Evolutionary conservation across 2,797 vertebrate species (phyloP).

Genomic region (Chelon labrosus): DNA sequence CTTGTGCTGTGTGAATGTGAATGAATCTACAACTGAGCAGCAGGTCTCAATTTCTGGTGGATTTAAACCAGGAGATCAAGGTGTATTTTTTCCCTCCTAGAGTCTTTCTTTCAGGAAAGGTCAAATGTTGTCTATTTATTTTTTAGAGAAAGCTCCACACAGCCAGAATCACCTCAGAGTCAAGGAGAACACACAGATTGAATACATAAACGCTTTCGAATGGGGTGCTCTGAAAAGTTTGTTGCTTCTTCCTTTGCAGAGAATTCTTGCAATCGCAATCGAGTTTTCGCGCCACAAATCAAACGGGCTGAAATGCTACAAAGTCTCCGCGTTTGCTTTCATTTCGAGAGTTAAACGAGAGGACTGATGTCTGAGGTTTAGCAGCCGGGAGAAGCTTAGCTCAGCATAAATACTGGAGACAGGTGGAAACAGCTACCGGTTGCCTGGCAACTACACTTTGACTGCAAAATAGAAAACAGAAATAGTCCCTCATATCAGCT

Average conservation of each 20-base stretch:
- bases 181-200: constrained; percentile 30
- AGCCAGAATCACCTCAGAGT: constrained; percentile 28
- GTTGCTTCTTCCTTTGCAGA: not conserved
- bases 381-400: constrained; percentile 5
- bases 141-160: constrained; percentile 30
- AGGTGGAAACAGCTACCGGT: not conserved
- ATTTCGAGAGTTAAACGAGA: not conserved
- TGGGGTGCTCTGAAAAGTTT: not conserved
- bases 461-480: not conserved
- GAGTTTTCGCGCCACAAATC: constrained; percentile 11
- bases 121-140: constrained; percentile 40
- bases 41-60: constrained; percentile 10
- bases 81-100: not conserved
- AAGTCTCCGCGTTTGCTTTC: constrained; percentile 12
- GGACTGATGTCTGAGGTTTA: constrained; percentile 4
- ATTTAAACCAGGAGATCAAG: constrained; percentile 25
- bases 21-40: constrained; percentile 9
- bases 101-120: constrained; percentile 41
- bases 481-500: not conserved
- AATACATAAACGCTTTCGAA: constrained; percentile 25
- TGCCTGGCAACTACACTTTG: not conserved
- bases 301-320: not conserved
- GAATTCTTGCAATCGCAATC: constrained; percentile 11
- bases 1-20: constrained; percentile 1
- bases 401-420: not conserved